A percentile compares a stretch with the other conserved stretches of the same genome.
Evolutionary conservation across 2,113 vertebrate species (phyloP).

Genomic region (Menura novaehollandiae): DNA sequence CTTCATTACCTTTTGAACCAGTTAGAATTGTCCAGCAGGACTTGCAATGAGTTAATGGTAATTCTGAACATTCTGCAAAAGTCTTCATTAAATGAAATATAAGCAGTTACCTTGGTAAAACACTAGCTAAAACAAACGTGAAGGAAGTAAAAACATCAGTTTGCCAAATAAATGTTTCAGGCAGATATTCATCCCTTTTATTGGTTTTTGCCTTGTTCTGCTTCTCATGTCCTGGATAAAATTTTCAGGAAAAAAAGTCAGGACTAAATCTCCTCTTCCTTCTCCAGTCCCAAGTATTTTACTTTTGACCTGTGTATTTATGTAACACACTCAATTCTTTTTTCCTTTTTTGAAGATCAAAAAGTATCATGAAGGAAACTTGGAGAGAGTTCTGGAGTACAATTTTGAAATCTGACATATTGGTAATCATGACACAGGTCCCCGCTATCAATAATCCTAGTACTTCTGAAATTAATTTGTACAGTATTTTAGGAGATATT

Average conservation of each 20-base stretch:
- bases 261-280: background rate
- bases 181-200: background rate
- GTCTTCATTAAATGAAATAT: background rate
- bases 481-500: slow-evolving; percentile 46
- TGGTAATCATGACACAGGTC: background rate
- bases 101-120: background rate
- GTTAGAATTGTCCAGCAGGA: background rate
- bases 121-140: background rate
- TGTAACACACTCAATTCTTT: background rate
- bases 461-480: slow-evolving; percentile 23
- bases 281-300: background rate
- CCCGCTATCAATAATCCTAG: background rate
- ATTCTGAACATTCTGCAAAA: background rate
- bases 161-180: background rate
- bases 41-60: background rate
- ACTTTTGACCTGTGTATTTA: background rate
- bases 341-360: background rate
- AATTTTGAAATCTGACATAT: slow-evolving; percentile 4
- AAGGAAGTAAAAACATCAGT: background rate
- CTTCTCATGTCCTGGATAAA: background rate
- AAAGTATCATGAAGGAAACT: slow-evolving; percentile 3
- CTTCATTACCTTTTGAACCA: background rate
- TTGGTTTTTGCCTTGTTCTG: background rate
- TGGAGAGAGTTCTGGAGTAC: background rate
- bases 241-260: background rate